These are phyloP conservation scores for Callosobruchus maculatus DNA, from an alignment of 2,888 invertebrate genomes.

Conservation along the genomic window DNA sequence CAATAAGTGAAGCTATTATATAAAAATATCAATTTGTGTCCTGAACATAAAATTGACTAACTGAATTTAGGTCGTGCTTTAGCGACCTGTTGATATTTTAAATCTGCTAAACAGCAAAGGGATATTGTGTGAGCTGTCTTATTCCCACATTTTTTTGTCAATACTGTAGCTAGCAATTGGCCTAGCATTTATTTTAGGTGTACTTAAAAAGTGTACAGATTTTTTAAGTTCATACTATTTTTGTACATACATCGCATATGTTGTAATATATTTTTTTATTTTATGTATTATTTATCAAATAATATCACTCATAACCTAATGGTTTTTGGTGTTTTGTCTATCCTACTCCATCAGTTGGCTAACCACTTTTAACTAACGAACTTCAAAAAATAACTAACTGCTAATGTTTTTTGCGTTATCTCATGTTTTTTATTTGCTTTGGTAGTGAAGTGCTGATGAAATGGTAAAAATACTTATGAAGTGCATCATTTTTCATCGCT, in stretches of 20 bases:
- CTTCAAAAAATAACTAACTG: not conserved
- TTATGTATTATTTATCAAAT: conserved; percentile 4
- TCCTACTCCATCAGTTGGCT: not conserved
- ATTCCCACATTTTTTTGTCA: not conserved
- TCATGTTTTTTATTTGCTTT: not conserved
- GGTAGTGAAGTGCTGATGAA: not conserved
- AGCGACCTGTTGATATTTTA: no score
- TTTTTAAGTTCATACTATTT: not conserved
- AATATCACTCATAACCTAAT: not conserved
- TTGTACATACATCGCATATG: conserved; percentile 5
- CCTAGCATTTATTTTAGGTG: not conserved
- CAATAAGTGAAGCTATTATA: no score
- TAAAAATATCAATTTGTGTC: no score
- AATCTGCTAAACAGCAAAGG: no score
- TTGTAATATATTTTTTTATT: conserved; percentile 28
- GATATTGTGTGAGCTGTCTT: not conserved
- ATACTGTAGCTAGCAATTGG: not conserved
- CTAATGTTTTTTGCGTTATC: not conserved
- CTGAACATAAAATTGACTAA: no score
- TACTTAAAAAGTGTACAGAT: not conserved
- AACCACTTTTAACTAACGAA: not conserved
- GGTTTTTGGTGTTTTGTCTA: conserved; percentile 3
- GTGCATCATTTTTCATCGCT: no score
- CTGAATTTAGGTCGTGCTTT: no score
- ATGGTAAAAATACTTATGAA: no score